Evolutionary conservation across 2,113 vertebrate genomes (phyloP).

Genomic region (Casuarius casuarius): DNA sequence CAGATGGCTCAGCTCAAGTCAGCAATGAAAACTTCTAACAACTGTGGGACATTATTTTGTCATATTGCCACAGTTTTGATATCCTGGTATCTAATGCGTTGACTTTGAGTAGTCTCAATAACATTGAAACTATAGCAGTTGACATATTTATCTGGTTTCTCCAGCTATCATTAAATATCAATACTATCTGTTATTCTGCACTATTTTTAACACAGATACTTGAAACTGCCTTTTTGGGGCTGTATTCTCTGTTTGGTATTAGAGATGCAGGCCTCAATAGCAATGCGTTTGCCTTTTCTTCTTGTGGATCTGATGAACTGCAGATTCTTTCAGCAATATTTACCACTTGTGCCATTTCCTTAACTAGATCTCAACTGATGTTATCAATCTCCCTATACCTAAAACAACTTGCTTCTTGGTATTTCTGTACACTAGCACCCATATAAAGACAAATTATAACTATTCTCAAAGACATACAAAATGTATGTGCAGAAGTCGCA

Average conservation of each 20-base stretch:
- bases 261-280: not conserved
- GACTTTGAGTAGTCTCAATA: not conserved
- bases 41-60: not conserved
- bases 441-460: not conserved
- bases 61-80: not conserved
- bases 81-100: not conserved
- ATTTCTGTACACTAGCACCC: not conserved
- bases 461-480: not conserved
- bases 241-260: too few relatives aligned
- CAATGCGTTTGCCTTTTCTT: not conserved
- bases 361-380: not conserved
- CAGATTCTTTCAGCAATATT: not conserved
- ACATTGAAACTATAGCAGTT: not conserved
- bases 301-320: not conserved
- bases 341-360: not conserved
- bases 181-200: not conserved
- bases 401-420: not conserved
- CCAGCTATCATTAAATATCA: not conserved
- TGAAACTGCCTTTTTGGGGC: not conserved
- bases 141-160: not conserved
- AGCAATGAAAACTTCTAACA: not conserved
- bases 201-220: not conserved
- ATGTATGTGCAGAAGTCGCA: not conserved
- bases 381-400: not conserved
- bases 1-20: not conserved